These are phyloP conservation scores for Nipponia nippon DNA, from an alignment of 2,113 vertebrate species.

Conservation along the genomic window DNA sequence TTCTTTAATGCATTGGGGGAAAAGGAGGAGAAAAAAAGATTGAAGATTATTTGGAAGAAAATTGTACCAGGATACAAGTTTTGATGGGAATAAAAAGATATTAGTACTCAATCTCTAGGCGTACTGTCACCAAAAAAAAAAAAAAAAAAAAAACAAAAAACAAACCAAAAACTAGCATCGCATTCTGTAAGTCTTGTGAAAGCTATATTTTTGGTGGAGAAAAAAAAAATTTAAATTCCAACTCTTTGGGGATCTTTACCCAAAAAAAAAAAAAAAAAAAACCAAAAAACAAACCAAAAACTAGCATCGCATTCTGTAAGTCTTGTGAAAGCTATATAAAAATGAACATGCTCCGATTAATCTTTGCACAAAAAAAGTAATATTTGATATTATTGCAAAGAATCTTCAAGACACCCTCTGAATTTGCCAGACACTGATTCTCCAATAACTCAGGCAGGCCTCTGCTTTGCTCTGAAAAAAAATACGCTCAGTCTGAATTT, in stretches of 20 bases:
- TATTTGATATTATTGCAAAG: neutral
- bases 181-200: neutral
- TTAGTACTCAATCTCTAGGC: neutral
- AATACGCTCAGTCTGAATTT: neutral
- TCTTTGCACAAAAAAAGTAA: neutral
- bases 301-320: neutral
- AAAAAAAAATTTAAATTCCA: no score
- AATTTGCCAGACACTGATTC: neutral
- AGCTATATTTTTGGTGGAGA: no score
- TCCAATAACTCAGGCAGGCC: neutral
- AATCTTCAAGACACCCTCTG: neutral
- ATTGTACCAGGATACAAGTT: neutral
- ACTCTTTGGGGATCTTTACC: no score
- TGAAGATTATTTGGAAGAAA: neutral
- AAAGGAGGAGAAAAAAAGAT: fast-evolving
- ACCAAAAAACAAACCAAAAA: no score
- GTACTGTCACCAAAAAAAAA: neutral
- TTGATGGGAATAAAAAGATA: neutral
- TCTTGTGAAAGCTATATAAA: neutral
- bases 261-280: no score
- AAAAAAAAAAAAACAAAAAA: no score
- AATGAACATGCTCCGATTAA: neutral
- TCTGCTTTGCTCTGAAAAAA: neutral
- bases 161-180: neutral
- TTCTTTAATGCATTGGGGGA: neutral